These are phyloP conservation scores for Drosophila birchii DNA, from an alignment of 2,888 invertebrate genomes.

Conservation along the genomic window DNA sequence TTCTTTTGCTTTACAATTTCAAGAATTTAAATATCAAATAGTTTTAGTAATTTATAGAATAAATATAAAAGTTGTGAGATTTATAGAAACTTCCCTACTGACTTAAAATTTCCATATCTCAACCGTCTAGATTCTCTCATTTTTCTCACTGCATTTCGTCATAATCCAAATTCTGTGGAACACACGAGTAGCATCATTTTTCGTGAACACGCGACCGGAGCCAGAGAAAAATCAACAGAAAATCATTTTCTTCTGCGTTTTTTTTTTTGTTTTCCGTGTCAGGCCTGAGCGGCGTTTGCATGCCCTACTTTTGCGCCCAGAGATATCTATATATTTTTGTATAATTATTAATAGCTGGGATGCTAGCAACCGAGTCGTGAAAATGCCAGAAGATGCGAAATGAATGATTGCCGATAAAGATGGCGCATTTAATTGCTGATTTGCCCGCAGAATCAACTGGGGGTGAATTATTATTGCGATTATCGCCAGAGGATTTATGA, in stretches of 20 bases:
- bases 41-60: not conserved
- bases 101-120: not conserved
- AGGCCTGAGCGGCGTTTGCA: conserved; percentile 57
- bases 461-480: conserved; percentile 28
- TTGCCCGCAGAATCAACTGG: conserved; percentile 21
- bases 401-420: conserved; percentile 48
- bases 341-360: conserved; percentile 34
- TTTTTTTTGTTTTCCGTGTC: conserved; percentile 35
- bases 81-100: rapidly evolving
- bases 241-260: conserved; percentile 30
- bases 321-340: conserved; percentile 24
- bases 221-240: conserved; percentile 65
- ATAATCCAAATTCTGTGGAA: conserved; percentile 30
- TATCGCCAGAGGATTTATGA: conserved; percentile 28
- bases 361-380: conserved; percentile 35
- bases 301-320: conserved; percentile 65
- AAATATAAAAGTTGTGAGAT: not conserved
- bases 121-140: not conserved
- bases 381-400: conserved; percentile 36
- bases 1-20: not conserved
- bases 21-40: not conserved
- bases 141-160: conserved; percentile 20
- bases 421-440: conserved; percentile 34
- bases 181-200: conserved; percentile 45
- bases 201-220: conserved; percentile 66